These are phyloP conservation scores for Drosophila paucipuncta DNA, from an alignment of 2,888 invertebrate species.

Conservation along the genomic window DNA sequence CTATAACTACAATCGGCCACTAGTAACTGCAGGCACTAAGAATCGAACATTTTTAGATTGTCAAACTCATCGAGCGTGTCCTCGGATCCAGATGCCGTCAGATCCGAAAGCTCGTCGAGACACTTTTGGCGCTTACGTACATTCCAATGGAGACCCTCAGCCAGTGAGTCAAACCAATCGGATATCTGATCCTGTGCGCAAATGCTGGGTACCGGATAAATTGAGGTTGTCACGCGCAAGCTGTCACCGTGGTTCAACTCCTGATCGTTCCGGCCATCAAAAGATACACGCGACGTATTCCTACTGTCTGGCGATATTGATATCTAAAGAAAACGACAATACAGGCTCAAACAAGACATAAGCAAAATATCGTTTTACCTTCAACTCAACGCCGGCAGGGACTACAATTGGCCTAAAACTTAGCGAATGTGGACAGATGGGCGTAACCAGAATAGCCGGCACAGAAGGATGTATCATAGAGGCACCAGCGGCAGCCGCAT, in stretches of 20 bases:
- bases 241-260: constrained; percentile 97
- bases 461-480: constrained; percentile 99
- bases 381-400: constrained; percentile 97
- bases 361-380: constrained; percentile 89
- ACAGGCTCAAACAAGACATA: constrained; percentile 86
- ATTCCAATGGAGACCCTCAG: constrained; percentile 99
- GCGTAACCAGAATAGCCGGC: constrained; percentile 98
- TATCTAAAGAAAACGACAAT: constrained; percentile 87
- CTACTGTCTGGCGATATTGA: constrained; percentile 95
- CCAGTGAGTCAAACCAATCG: constrained; percentile 98
- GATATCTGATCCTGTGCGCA: constrained; percentile 98
- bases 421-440: constrained; percentile 98
- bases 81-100: constrained; percentile 91
- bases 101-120: constrained; percentile 87
- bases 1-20: constrained; percentile 91
- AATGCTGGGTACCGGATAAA: constrained; percentile 98
- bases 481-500: constrained; percentile 97
- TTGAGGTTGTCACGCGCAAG: constrained; percentile 96
- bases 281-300: constrained; percentile 98
- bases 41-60: constrained; percentile 71
- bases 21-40: constrained; percentile 89
- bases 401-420: constrained; percentile 99
- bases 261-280: constrained; percentile 97
- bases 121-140: constrained; percentile 97
- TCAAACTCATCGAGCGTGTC: constrained; percentile 93